Conservation (phyloP, 2,888 invertebrate genomes). For the Ichneumoninae sp. region DNA sequence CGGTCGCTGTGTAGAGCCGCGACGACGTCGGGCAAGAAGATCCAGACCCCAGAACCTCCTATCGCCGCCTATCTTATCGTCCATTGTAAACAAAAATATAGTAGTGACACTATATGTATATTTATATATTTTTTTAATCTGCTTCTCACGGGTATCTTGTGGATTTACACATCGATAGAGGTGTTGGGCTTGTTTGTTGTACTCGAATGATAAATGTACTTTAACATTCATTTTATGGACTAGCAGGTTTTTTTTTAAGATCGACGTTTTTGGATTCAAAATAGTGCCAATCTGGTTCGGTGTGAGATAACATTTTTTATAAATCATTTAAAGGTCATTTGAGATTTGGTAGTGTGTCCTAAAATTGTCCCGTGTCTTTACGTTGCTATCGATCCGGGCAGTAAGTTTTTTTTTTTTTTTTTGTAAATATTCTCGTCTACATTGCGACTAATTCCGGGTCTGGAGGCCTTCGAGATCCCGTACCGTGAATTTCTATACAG, state of each 20-base stretch:
- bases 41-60: constrained; percentile 4
- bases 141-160: constrained; percentile 34
- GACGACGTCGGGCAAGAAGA: constrained; percentile 32
- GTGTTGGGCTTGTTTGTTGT: not conserved
- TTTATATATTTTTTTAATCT: not conserved
- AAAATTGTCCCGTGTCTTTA: not conserved
- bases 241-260: no score
- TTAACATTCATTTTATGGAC: not conserved
- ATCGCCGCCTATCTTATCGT: constrained; percentile 50
- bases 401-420: not conserved
- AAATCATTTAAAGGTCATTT: no score
- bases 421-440: not conserved
- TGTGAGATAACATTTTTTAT: no score
- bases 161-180: not conserved
- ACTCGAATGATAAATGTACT: not conserved
- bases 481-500: constrained; percentile 1
- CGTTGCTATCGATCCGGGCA: not conserved
- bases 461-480: not conserved
- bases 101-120: constrained; percentile 16
- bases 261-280: no score
- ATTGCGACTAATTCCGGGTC: not conserved
- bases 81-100: constrained; percentile 35
- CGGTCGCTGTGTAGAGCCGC: constrained; percentile 3
- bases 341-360: no score
- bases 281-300: no score